Evolutionary conservation across 2,797 vertebrate genomes (phyloP), one percentile per base, ranked within the genome.

Genomic region (Poecilia gillii): DNA sequence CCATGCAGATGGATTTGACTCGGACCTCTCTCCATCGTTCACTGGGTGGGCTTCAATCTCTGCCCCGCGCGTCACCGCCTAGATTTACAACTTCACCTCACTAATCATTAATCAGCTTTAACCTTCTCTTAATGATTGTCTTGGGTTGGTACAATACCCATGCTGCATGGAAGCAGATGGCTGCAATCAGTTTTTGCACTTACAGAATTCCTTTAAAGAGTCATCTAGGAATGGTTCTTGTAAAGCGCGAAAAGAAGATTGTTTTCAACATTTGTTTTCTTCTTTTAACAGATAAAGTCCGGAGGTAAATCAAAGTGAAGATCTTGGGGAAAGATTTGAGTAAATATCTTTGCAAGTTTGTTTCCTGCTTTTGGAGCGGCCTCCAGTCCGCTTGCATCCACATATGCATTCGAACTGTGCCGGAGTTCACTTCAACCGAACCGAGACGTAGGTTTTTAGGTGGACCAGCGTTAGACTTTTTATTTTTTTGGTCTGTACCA

Each of bases 1-100:
- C 89, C 90, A 92, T 90, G 85, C 91, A 87, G 92, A 93, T 88
- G 86, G 84, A 89, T 92, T 89, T 90, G 89, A 85, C 87, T 85
- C 12, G 81, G 72, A 81, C 23, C 87, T 89, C 84, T 47, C 51
- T 76, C 77, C 79, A 87, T 92, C 86, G 86, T 87, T 91, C 87
- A 91, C 87, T 66, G 77, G 77, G 33, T 45, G 81, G 84, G 82
- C 51, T 80, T 90, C 81, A 77, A 57, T 81, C 82, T 78, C 70
- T 64, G 25, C 75, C 72, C 62, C 78, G 81, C 83, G 88, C 86
- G 84, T 89, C 93, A 90, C 78, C 31, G 80, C 62, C 55, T 33
- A 87, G 78, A 89, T 92, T 91, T 90, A 90, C 74, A 77, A 71
- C 82, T 51, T 75, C 49, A 76, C 78, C 75, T 86, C 87, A 82